These are phyloP conservation scores for Malthinus seriepunctatus DNA, from an alignment of 2,888 invertebrate genomes.

Conservation along the genomic window DNA sequence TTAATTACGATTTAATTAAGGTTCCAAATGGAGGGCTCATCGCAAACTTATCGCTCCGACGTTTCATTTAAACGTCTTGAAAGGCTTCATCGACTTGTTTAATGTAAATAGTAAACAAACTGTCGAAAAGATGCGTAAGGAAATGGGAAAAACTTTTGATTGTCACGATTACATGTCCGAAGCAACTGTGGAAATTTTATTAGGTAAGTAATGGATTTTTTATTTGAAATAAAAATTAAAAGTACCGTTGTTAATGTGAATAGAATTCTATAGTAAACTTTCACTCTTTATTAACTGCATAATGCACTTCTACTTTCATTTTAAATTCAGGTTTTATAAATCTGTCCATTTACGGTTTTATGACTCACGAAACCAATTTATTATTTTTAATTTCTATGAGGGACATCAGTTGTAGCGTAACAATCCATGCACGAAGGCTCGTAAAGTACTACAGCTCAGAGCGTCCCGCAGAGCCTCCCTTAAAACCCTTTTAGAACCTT, in stretches of 20 bases:
- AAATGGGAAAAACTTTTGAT: constrained; percentile 72
- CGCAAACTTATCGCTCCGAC: constrained; percentile 86
- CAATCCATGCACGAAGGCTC: no score
- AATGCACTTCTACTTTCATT: no score
- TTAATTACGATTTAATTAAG: constrained; percentile 40
- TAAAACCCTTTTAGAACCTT: no score
- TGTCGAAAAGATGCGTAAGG: constrained; percentile 72
- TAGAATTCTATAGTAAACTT: no score
- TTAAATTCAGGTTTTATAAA: not conserved
- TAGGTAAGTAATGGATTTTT: constrained; percentile 57
- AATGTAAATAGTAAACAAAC: constrained; percentile 80
- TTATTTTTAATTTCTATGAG: no score
- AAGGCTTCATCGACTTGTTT: constrained; percentile 84
- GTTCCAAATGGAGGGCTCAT: constrained; percentile 84
- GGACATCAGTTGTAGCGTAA: no score
- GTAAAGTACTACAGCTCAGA: no score
- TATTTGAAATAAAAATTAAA: not conserved
- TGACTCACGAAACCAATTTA: no score
- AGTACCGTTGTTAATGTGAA: not conserved
- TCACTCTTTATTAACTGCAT: no score
- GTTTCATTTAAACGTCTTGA: constrained; percentile 84
- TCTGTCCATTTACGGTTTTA: not conserved
- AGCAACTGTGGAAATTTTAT: constrained; percentile 79
- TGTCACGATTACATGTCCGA: constrained; percentile 85
- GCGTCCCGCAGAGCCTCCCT: no score